Evolutionary conservation across 2,113 vertebrate genomes (phyloP), one percentile per base, ranked within the genome.

Genomic region (Tricholaema leucomelas): DNA sequence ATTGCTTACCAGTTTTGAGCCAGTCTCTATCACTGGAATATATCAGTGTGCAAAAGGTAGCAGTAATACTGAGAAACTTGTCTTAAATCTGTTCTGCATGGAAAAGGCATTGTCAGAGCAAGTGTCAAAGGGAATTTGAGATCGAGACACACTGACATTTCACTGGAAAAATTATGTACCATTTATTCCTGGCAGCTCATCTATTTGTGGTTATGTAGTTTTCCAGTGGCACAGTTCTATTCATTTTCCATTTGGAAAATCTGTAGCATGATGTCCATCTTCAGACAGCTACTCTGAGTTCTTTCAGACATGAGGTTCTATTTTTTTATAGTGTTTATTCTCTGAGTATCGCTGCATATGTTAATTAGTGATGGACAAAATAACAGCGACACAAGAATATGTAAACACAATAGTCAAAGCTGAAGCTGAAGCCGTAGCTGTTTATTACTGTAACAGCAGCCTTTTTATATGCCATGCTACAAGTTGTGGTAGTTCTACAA

Each of bases 231-330:
- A 40, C 3, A 27, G 7, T 52, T 48, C 8, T 6, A 8, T n/a
- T 86, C 11, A 5, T 86, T 88, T 81, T 81, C 44, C 30, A 9
- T 75, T 67, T 72, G 24, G 24, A 86, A 84, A 81, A 71, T 60
- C 25, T 71, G 23, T 91, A 42, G 31, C 0, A 0, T 0, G 1
- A 5, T 69, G 5, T 66, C 21, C 76, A 0, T 76, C 35, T 48
- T 74, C 50, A 74, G 15, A 21, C 30, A 70, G 35, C 5, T 64
- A 20, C 18, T 78, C 35, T 69, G 81, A 38, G 15, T 71, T 67
- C 23, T 87, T 84, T 81, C 44, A 75, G 27, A 44, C 10, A 21
- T 19, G 20, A 2, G 27, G 59, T 69, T 77, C 4, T 46, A 15
- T 28, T 8, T 61, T 42, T 73, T 65, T 54, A 10, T 31, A 12